A percentile compares a stretch with the other conserved stretches of the same genome.
Evolutionary conservation across 1,140 invertebrate species (phyloP).

Genomic region (Drosophila parvula): DNA sequence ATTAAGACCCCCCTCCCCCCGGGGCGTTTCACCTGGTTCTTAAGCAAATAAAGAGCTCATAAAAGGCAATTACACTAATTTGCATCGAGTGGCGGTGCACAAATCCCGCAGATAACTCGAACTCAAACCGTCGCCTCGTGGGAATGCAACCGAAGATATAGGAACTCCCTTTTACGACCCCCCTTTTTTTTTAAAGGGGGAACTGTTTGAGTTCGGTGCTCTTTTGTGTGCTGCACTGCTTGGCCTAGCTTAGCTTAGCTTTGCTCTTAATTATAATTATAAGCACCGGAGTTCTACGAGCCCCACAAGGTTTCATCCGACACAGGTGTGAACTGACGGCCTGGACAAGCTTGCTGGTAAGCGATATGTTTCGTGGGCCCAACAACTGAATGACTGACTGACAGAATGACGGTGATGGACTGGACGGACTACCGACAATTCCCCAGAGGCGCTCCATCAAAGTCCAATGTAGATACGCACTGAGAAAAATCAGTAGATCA

Average conservation of each 20-base stretch:
- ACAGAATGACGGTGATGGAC: constrained; percentile 39
- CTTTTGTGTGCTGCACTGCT: constrained; percentile 48
- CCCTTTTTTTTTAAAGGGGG: background rate
- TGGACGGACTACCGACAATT: constrained; percentile 28
- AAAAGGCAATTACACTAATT: constrained; percentile 70
- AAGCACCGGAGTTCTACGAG: constrained; percentile 22
- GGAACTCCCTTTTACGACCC: constrained; percentile 4
- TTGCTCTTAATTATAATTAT: constrained; percentile 31
- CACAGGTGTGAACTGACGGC: constrained; percentile 65
- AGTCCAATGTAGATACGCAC: background rate
- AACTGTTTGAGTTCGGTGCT: constrained; percentile 1
- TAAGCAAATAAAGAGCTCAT: constrained; percentile 46
- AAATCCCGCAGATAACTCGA: constrained; percentile 50
- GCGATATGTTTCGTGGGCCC: constrained; percentile 51
- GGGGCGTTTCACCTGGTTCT: constrained; percentile 2
- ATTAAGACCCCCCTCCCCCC: background rate
- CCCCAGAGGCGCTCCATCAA: constrained; percentile 32
- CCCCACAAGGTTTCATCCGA: constrained; percentile 21
- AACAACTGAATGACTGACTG: constrained; percentile 29
- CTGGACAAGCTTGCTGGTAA: constrained; percentile 58
- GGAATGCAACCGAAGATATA: constrained; percentile 56
- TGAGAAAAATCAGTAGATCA: background rate
- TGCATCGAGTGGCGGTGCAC: constrained; percentile 50
- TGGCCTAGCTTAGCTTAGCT: constrained; percentile 4
- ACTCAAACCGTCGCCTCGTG: constrained; percentile 39